Conservation (phyloP, 2,113 vertebrate genomes). For the Ceuthmochares aereus region DNA sequence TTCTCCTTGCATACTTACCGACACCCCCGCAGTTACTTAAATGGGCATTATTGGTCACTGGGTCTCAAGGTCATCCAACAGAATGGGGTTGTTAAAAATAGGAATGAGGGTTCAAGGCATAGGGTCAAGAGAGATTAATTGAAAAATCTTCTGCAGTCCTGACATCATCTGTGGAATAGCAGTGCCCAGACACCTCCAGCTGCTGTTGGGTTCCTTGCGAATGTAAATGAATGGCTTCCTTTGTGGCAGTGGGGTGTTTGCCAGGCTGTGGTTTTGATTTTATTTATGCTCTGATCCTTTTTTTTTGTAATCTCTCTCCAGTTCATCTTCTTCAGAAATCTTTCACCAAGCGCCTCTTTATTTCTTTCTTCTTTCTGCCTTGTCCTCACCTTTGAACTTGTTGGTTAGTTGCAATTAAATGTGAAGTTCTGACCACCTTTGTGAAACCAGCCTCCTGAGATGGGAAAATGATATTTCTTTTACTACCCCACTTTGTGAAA, state of each 20-base stretch:
- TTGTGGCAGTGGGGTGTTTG: not conserved
- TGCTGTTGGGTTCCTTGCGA: conserved; percentile 47
- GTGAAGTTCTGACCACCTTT: not conserved
- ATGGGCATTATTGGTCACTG: conserved; percentile 68
- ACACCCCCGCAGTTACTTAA: conserved; percentile 69
- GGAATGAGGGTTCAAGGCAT: conserved; percentile 59
- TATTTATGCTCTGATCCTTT: not conserved
- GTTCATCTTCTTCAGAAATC: not conserved
- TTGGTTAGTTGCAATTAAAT: not conserved
- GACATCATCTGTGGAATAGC: conserved; percentile 67
- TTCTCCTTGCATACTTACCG: conserved; percentile 46
- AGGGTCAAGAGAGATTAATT: conserved; percentile 76
- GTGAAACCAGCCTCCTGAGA: not conserved
- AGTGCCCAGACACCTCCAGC: conserved; percentile 67
- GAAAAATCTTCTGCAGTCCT: conserved; percentile 66
- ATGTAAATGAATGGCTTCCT: conserved; percentile 65
- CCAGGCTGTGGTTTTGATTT: not conserved
- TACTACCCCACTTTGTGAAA: not conserved
- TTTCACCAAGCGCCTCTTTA: not conserved
- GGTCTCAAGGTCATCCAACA: conserved; percentile 65
- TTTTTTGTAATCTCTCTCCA: not conserved
- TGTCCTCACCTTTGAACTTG: not conserved
- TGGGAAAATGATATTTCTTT: not conserved
- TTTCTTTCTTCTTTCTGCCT: not conserved
- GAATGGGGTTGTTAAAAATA: conserved; percentile 73